Evolutionary conservation across 2,113 vertebrate species (phyloP).

Genomic region (Murina feae): DNA sequence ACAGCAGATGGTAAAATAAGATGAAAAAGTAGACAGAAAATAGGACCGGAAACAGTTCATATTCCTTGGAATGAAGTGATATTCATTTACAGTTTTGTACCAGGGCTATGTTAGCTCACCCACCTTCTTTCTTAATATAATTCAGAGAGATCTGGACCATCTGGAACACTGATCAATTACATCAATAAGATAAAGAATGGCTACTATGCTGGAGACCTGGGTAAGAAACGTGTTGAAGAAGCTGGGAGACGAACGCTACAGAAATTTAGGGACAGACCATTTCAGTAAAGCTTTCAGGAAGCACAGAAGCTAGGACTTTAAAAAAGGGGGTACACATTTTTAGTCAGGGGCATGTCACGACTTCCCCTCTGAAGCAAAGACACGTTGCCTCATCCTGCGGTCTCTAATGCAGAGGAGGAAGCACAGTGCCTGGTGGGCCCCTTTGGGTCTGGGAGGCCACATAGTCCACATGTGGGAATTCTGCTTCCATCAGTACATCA

Average conservation of each 20-base stretch:
- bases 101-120: slow-evolving; percentile 49
- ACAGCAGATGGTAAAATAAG: slow-evolving; percentile 28
- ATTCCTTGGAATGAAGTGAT: slow-evolving; percentile 53
- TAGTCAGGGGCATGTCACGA: background rate
- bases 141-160: slow-evolving; percentile 57
- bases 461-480: background rate
- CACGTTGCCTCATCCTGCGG: background rate
- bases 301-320: background rate
- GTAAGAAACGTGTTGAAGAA: background rate
- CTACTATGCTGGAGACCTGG: background rate
- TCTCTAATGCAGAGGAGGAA: background rate
- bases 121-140: slow-evolving; percentile 65
- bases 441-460: background rate
- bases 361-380: background rate
- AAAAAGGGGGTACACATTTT: background rate
- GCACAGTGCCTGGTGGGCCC: background rate
- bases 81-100: slow-evolving; percentile 54
- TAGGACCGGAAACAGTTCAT: slow-evolving; percentile 30
- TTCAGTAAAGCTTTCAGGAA: background rate
- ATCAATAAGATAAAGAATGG: slow-evolving; percentile 3
- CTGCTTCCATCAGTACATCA: background rate
- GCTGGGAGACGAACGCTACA: background rate
- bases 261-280: background rate
- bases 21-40: slow-evolving; percentile 32
- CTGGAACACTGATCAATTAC: slow-evolving; percentile 45